A percentile compares a stretch with the other conserved stretches of the same genome.
phyloP scores from a whole-genome alignment of 2,888 invertebrate genomes.

The Dynastes tityus region DNA sequence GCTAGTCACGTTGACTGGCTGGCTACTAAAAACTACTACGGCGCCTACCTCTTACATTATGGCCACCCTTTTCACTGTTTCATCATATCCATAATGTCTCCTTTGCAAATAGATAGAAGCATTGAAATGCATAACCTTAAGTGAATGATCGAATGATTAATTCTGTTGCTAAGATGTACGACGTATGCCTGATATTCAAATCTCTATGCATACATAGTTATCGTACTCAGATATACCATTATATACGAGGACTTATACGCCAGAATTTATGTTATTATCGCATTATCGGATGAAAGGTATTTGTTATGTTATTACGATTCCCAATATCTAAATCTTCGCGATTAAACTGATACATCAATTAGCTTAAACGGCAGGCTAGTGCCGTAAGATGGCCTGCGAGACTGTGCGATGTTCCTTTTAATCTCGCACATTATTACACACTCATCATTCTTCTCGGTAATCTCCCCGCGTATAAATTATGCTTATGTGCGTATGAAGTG shows the following conservation, averaged over 20 bases:
- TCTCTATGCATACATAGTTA: too few species aligned
- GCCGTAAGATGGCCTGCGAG: background rate
- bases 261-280: slow-evolving; percentile 5
- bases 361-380: background rate
- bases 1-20: too few species aligned
- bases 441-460: slow-evolving; percentile 1
- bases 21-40: too few species aligned
- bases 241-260: background rate
- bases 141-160: too few species aligned
- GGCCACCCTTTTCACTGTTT: too few species aligned
- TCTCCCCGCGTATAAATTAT: background rate
- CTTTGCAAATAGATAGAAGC: too few species aligned
- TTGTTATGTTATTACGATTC: background rate
- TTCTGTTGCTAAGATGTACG: too few species aligned
- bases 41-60: too few species aligned
- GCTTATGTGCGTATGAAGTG: background rate
- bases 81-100: too few species aligned
- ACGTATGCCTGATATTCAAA: too few species aligned
- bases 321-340: slow-evolving; percentile 6
- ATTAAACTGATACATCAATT: slow-evolving; percentile 14
- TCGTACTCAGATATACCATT: too few species aligned
- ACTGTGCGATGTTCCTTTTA: background rate
- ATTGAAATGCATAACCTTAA: too few species aligned
- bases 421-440: slow-evolving; percentile 9
- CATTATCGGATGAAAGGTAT: slow-evolving; percentile 6